Evolutionary conservation across 2,113 vertebrate genomes (phyloP).

Genomic region (Fulica atra): DNA sequence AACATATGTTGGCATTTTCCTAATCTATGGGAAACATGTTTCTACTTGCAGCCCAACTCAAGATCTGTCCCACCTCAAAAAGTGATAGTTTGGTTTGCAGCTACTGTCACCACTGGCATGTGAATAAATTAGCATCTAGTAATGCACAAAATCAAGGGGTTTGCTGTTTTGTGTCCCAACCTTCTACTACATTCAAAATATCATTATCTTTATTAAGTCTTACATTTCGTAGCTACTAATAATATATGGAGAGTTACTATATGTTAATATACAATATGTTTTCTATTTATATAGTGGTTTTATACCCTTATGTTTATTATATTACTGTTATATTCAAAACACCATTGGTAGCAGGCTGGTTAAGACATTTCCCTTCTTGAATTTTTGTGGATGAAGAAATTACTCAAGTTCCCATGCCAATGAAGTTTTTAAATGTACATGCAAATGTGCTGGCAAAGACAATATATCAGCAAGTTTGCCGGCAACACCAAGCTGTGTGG

Average conservation of each 20-base stretch:
- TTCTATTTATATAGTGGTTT: background rate
- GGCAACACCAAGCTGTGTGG: too few relatives aligned
- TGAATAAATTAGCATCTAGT: background rate
- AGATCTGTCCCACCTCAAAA: background rate
- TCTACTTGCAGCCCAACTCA: background rate
- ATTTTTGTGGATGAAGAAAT: background rate
- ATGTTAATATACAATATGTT: background rate
- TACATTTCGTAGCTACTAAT: background rate
- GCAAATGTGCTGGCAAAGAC: background rate
- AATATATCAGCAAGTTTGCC: background rate
- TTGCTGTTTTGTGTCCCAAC: background rate
- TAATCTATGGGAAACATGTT: background rate
- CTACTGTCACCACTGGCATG: background rate
- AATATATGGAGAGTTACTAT: background rate
- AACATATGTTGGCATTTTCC: background rate
- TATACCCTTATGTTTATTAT: background rate
- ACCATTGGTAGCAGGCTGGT: background rate
- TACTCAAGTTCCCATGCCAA: background rate
- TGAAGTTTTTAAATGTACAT: background rate
- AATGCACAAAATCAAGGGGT: background rate
- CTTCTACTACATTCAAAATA: background rate
- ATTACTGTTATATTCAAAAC: background rate
- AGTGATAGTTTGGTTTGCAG: background rate
- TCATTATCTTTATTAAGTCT: background rate
- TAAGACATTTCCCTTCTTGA: background rate